These are phyloP conservation scores for Drosophila mulleri DNA, from an alignment of 2,888 invertebrate genomes.

Conservation along the genomic window DNA sequence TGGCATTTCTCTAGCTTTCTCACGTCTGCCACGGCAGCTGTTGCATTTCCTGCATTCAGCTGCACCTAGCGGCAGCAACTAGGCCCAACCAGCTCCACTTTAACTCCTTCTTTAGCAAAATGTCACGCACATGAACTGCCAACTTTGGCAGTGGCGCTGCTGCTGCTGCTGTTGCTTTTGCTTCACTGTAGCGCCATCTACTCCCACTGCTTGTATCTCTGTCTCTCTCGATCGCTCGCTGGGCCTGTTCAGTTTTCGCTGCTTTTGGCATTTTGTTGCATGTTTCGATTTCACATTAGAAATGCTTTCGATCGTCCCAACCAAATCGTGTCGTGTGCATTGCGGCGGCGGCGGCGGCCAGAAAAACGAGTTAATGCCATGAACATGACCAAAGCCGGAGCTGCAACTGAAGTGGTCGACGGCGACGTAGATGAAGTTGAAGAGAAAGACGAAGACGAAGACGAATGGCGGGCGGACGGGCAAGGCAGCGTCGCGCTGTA, in stretches of 20 bases:
- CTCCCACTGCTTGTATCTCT: slow-evolving; percentile 8
- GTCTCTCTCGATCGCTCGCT: background rate
- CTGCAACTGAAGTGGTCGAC: slow-evolving; percentile 3
- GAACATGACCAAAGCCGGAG: slow-evolving; percentile 59
- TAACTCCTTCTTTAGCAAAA: slow-evolving; percentile 55
- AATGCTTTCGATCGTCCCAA: slow-evolving; percentile 76
- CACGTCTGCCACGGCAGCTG: slow-evolving; percentile 55
- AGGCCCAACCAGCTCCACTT: slow-evolving; percentile 36
- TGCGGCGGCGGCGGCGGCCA: slow-evolving; percentile 25
- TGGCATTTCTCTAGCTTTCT: slow-evolving; percentile 77
- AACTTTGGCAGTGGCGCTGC: slow-evolving; percentile 47
- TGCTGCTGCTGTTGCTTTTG: slow-evolving; percentile 20
- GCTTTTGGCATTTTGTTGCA: slow-evolving; percentile 77
- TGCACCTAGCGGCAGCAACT: slow-evolving; percentile 57
- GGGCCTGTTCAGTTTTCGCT: slow-evolving; percentile 25
- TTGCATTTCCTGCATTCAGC: slow-evolving; percentile 69
- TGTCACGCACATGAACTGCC: slow-evolving; percentile 73
- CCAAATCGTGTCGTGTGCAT: slow-evolving; percentile 65
- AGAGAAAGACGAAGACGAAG: background rate
- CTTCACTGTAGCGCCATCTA: slow-evolving; percentile 19
- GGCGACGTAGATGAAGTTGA: background rate
- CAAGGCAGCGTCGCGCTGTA: slow-evolving; percentile 30
- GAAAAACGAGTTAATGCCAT: slow-evolving; percentile 74
- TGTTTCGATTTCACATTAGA: slow-evolving; percentile 82
- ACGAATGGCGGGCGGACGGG: slow-evolving; percentile 5